Evolutionary conservation across 2,888 invertebrate genomes (phyloP).

Genomic region (Villa cingulata): DNA sequence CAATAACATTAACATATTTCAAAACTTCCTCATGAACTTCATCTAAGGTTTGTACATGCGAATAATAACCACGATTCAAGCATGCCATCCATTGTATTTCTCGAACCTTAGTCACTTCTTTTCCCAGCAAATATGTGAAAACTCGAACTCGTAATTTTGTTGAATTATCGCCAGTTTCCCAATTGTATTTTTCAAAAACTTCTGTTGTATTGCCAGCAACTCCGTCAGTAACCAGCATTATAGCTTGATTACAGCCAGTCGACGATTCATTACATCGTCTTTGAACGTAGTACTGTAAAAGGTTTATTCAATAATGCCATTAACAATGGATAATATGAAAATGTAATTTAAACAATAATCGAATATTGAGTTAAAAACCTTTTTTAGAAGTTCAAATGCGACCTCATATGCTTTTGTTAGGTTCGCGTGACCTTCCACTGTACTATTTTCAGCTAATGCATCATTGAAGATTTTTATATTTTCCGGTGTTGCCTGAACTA

Average conservation of each 20-base stretch:
- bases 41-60: slow-evolving; percentile 86
- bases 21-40: slow-evolving; percentile 94
- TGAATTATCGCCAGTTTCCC: slow-evolving; percentile 45
- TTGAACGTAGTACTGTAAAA: slow-evolving; percentile 37
- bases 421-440: slow-evolving; percentile 67
- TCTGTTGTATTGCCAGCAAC: slow-evolving; percentile 78
- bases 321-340: no score
- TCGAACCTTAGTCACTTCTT: slow-evolving; percentile 78
- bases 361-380: slow-evolving; percentile 39
- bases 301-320: neutral
- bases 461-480: slow-evolving; percentile 63
- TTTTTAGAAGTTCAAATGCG: slow-evolving; percentile 69
- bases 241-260: slow-evolving; percentile 80
- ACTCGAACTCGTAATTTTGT: slow-evolving; percentile 71
- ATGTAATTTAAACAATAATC: no score
- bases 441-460: slow-evolving; percentile 47
- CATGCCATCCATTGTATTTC: slow-evolving; percentile 94
- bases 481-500: slow-evolving; percentile 82
- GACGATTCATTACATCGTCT: slow-evolving; percentile 41
- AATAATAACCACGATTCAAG: slow-evolving; percentile 85
- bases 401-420: slow-evolving; percentile 65
- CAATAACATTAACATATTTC: slow-evolving; percentile 91
- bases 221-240: slow-evolving; percentile 94
- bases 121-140: slow-evolving; percentile 90
- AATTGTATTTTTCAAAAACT: slow-evolving; percentile 69